phyloP scores from a whole-genome alignment of 2,888 invertebrate species.

The Tetranychus piercei region DNA sequence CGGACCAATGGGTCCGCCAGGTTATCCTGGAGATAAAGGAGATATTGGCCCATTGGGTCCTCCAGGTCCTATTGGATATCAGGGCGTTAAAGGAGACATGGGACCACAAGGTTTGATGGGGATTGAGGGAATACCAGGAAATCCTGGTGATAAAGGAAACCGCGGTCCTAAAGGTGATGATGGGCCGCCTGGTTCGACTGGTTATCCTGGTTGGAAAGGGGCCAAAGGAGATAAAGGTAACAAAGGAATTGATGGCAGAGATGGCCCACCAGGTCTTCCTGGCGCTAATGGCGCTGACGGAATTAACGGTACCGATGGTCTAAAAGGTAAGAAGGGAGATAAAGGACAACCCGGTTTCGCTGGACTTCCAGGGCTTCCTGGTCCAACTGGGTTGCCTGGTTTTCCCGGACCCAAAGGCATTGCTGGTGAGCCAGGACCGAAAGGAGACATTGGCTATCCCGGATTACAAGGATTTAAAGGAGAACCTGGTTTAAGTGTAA shows the following conservation, averaged over 20 bases:
- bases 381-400: conserved; percentile 26
- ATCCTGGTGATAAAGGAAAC: conserved; percentile 9
- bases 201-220: conserved; percentile 44
- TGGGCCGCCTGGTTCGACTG: conserved; percentile 48
- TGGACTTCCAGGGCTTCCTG: conserved; percentile 6
- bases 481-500: conserved; percentile 29
- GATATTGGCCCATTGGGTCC: conserved; percentile 35
- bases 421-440: conserved; percentile 49
- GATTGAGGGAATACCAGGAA: background rate
- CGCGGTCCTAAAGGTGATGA: conserved; percentile 33
- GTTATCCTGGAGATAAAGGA: conserved; percentile 34
- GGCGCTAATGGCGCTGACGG: conserved; percentile 26
- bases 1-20: conserved; percentile 16
- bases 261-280: conserved; percentile 31
- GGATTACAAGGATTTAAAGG: conserved; percentile 27
- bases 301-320: conserved; percentile 42
- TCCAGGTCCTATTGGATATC: conserved; percentile 15
- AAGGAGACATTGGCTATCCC: conserved; percentile 22
- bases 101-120: background rate
- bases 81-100: background rate
- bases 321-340: conserved; percentile 40
- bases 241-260: conserved; percentile 47
- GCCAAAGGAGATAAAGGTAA: conserved; percentile 34
- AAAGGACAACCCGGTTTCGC: conserved; percentile 30
- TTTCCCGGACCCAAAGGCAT: conserved; percentile 31